Evolutionary conservation across 1,140 invertebrate species (phyloP).

Genomic region (Orchestia grillus): DNA sequence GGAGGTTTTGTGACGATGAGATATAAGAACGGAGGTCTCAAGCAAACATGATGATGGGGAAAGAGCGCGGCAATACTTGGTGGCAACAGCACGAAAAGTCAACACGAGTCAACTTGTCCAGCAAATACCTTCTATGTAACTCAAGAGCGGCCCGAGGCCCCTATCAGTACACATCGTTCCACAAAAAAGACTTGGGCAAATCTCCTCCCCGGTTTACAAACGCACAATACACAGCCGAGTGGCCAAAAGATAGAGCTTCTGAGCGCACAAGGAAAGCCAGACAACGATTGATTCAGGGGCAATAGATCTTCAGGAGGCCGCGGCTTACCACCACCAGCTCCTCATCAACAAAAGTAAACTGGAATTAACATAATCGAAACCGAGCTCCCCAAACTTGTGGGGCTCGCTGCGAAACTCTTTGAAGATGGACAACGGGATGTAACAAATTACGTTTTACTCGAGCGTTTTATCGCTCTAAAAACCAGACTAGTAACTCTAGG

Average conservation of each 20-base stretch:
- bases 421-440: neutral
- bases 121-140: slow-evolving; percentile 46
- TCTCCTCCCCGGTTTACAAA: neutral
- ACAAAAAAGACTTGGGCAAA: neutral
- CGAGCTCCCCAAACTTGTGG: neutral
- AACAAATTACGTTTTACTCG: neutral
- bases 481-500: neutral
- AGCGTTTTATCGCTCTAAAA: neutral
- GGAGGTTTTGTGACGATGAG: neutral
- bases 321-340: neutral
- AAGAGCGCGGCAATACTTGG: slow-evolving; percentile 18
- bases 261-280: neutral
- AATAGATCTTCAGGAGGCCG: neutral
- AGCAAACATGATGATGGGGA: slow-evolving; percentile 15
- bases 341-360: neutral
- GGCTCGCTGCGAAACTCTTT: neutral
- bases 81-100: slow-evolving; percentile 39
- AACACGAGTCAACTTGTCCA: slow-evolving; percentile 36
- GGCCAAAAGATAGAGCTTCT: neutral
- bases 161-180: slow-evolving; percentile 27
- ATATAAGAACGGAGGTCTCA: neutral
- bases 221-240: slow-evolving; percentile 5
- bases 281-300: neutral
- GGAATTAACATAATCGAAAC: neutral
- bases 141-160: slow-evolving; percentile 29